These are phyloP conservation scores for Sesamia inferens DNA, from an alignment of 2,888 invertebrate species.

Conservation along the genomic window DNA sequence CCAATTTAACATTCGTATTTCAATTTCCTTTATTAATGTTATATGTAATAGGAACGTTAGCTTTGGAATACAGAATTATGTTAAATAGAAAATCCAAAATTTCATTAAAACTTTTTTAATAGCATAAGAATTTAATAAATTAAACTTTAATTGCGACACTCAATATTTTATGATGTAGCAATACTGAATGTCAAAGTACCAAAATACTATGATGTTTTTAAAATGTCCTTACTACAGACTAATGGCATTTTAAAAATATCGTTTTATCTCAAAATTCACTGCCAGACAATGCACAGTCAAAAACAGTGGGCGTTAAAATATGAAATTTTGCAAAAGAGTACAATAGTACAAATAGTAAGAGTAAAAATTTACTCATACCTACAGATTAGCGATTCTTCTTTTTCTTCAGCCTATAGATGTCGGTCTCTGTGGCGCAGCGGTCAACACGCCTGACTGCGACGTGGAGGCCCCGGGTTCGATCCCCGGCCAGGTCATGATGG, in stretches of 20 bases:
- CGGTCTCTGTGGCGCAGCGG: too few species aligned
- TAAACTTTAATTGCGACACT: neutral
- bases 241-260: too few species aligned
- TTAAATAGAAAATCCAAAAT: neutral
- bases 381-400: neutral
- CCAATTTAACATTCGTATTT: conserved; percentile 55
- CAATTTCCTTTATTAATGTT: conserved; percentile 52
- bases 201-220: neutral
- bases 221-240: neutral
- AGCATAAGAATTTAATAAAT: neutral
- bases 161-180: neutral
- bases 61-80: conserved; percentile 18
- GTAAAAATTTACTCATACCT: neutral
- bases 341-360: too few species aligned
- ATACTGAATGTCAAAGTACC: neutral
- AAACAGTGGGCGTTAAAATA: neutral
- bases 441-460: too few species aligned
- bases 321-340: neutral
- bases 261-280: neutral
- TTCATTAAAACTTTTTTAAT: conserved; percentile 38
- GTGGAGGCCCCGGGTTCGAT: too few species aligned
- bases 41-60: conserved; percentile 40
- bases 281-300: neutral
- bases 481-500: too few species aligned
- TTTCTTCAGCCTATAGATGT: too few species aligned